Percentiles rank a stretch among this genome's conserved stretches.
Conservation (phyloP, 2,888 invertebrate genomes). For the Eurytoma californica region DNA sequence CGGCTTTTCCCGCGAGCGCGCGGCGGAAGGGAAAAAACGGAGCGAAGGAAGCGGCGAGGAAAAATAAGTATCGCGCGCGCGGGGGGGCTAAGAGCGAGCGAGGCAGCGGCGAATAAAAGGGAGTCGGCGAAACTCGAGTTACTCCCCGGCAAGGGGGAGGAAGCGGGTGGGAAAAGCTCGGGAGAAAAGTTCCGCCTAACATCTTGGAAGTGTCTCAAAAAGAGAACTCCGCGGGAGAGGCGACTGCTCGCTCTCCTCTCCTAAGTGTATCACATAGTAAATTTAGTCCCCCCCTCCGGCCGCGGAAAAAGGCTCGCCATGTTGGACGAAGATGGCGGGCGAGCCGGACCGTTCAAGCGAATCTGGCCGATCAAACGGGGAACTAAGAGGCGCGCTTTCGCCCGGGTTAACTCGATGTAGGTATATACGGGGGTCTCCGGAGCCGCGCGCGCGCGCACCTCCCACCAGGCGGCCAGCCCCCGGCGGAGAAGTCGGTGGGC, state of each 20-base stretch:
- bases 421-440: conserved; percentile 40
- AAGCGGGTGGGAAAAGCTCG: neutral
- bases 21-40: conserved; percentile 2
- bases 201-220: conserved; percentile 73
- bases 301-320: conserved; percentile 57
- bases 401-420: conserved; percentile 73
- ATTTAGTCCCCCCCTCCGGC: conserved; percentile 69
- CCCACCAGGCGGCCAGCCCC: too few species aligned
- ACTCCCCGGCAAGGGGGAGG: neutral
- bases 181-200: conserved; percentile 61
- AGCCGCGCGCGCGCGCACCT: too few species aligned
- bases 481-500: too few species aligned
- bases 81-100: neutral
- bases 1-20: neutral
- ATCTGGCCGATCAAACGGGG: conserved; percentile 75
- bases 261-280: conserved; percentile 75
- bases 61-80: conserved; percentile 10
- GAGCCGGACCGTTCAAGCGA: conserved; percentile 72
- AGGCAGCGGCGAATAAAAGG: neutral
- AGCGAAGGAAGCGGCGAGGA: conserved; percentile 5
- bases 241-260: conserved; percentile 44
- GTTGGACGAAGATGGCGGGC: conserved; percentile 61
- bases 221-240: conserved; percentile 63
- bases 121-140: neutral
- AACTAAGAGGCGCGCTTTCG: conserved; percentile 74